Evolutionary conservation across 2,797 vertebrate genomes (phyloP).

Genomic region (Amniataba percoides): DNA sequence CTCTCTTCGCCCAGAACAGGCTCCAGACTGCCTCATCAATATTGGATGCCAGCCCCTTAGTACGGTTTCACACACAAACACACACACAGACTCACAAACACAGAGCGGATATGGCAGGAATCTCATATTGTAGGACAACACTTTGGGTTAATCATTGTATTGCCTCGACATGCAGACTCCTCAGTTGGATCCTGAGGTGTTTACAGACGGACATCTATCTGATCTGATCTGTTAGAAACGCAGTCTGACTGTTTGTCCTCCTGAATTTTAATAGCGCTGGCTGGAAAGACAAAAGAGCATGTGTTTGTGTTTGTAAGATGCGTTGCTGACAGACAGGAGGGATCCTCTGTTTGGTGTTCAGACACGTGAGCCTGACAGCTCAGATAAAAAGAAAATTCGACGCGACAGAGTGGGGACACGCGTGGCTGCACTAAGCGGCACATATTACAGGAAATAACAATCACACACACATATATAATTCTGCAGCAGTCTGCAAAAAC

Average conservation of each 20-base stretch:
- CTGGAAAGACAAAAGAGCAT: constrained; percentile 26
- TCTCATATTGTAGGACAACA: constrained; percentile 13
- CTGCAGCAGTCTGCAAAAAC: constrained; percentile 40
- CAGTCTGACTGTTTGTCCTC: not conserved
- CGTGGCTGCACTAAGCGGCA: constrained; percentile 14
- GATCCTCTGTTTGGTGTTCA: constrained; percentile 50
- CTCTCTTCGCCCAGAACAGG: constrained; percentile 49
- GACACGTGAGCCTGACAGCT: constrained; percentile 62
- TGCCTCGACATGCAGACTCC: not conserved
- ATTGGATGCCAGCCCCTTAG: constrained; percentile 65
- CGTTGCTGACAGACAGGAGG: constrained; percentile 40
- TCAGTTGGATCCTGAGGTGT: not conserved
- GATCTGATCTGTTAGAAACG: constrained; percentile 1
- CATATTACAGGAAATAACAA: constrained; percentile 22
- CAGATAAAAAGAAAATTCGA: constrained; percentile 36
- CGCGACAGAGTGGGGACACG: constrained; percentile 45
- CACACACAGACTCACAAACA: constrained; percentile 10
- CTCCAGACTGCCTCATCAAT: constrained; percentile 78
- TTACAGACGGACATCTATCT: not conserved
- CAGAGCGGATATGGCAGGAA: not conserved
- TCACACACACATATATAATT: constrained; percentile 10
- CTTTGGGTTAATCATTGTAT: not conserved
- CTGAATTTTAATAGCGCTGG: constrained; percentile 11
- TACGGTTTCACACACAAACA: constrained; percentile 19
- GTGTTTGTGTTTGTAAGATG: constrained; percentile 25